Conservation (phyloP, 92 coral and sea anemone species). For the Hydrozoanthus gracilis region DNA sequence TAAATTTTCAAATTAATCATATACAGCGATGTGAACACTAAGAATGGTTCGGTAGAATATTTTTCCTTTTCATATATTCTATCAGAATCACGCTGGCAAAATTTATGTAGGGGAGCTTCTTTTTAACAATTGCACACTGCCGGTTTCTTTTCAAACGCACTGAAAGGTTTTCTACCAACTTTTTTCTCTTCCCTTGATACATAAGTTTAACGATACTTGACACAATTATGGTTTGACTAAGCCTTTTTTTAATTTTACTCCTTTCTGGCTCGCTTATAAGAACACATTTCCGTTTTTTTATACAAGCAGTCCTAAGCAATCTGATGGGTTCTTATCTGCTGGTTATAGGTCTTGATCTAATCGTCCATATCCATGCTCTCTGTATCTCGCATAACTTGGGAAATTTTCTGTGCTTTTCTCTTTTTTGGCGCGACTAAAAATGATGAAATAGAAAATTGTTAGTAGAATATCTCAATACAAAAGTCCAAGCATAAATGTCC, state of each 20-base stretch:
- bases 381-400: constrained; percentile 94
- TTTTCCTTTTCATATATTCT: too few relatives aligned
- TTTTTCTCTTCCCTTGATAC: too few relatives aligned
- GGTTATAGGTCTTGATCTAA: constrained; percentile 21
- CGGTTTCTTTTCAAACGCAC: too few relatives aligned
- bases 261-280: background rate
- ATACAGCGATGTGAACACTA: too few relatives aligned
- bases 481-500: too few relatives aligned
- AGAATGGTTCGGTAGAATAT: too few relatives aligned
- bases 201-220: background rate
- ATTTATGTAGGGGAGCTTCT: too few relatives aligned
- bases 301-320: background rate
- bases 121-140: too few relatives aligned
- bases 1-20: too few relatives aligned
- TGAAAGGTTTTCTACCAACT: too few relatives aligned
- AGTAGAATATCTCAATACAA: background rate
- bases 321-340: background rate
- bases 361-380: constrained; percentile 96
- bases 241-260: background rate
- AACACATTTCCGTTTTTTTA: background rate
- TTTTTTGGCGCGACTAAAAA: constrained; percentile 71
- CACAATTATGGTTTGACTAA: background rate
- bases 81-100: too few relatives aligned
- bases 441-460: background rate
- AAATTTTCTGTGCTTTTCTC: constrained; percentile 84